Evolutionary conservation across 2,888 invertebrate species (phyloP).

Genomic region (Ceramica pisi): DNA sequence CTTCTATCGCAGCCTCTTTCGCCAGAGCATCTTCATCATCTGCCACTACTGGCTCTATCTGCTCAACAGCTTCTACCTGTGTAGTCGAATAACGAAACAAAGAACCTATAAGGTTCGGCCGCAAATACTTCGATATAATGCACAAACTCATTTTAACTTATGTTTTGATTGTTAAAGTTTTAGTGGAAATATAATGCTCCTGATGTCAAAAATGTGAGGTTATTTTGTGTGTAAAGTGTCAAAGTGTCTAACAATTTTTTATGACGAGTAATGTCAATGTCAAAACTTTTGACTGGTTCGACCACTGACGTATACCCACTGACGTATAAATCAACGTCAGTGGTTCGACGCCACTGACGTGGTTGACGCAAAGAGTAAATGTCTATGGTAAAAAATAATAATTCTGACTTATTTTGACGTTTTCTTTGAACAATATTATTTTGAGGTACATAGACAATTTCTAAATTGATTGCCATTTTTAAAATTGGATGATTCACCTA

Average conservation of each 20-base stretch:
- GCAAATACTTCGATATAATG: constrained; percentile 73
- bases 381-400: too few species aligned
- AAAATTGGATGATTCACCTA: constrained; percentile 39
- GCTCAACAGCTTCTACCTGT: constrained; percentile 76
- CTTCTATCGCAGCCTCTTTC: constrained; percentile 89
- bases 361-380: too few species aligned
- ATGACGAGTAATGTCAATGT: too few species aligned
- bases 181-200: neutral
- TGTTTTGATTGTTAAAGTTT: constrained; percentile 22
- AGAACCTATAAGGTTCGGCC: constrained; percentile 73
- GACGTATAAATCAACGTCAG: too few species aligned
- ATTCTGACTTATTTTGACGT: too few species aligned
- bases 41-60: constrained; percentile 80
- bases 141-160: constrained; percentile 81
- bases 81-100: constrained; percentile 79
- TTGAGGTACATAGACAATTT: constrained; percentile 33
- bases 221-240: constrained; percentile 44
- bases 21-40: constrained; percentile 86
- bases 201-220: constrained; percentile 43
- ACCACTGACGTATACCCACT: too few species aligned
- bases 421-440: neutral
- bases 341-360: too few species aligned
- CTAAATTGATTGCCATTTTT: constrained; percentile 21
- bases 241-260: too few species aligned
- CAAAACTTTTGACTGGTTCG: constrained; percentile 1